Evolutionary conservation across 2,113 vertebrate genomes (phyloP).

Genomic region (Ctenomys sociabilis): DNA sequence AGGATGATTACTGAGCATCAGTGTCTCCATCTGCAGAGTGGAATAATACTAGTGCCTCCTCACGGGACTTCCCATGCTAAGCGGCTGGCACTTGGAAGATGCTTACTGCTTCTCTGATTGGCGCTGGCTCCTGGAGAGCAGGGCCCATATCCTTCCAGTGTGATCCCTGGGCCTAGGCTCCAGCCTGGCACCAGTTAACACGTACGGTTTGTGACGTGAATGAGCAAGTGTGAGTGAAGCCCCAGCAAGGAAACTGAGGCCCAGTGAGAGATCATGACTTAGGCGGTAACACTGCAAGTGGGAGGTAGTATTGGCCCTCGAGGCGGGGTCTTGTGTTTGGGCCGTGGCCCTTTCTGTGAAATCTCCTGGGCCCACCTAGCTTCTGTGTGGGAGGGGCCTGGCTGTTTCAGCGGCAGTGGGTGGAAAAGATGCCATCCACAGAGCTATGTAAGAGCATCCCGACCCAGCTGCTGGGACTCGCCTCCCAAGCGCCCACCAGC

Average conservation of each 20-base stretch:
- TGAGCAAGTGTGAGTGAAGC: background rate
- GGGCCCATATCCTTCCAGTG: background rate
- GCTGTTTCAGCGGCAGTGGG: background rate
- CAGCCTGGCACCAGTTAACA: background rate
- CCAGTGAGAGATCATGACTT: background rate
- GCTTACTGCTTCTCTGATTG: background rate
- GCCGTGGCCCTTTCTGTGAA: background rate
- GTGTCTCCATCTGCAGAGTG: slow-evolving; percentile 10
- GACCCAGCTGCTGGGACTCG: background rate
- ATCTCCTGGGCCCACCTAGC: background rate
- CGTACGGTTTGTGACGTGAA: background rate
- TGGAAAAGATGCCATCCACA: background rate
- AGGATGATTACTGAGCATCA: background rate
- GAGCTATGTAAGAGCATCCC: background rate
- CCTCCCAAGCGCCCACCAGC: background rate
- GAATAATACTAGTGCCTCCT: background rate
- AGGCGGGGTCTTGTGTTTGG: background rate
- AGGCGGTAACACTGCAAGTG: background rate
- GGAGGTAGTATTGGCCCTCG: background rate
- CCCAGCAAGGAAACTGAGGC: background rate
- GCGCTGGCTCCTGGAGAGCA: background rate
- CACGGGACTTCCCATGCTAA: background rate
- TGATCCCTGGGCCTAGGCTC: background rate
- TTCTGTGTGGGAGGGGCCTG: background rate
- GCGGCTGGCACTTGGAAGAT: background rate